phyloP scores from a whole-genome alignment of 2,888 invertebrate species.

The Caenorhabditis macrosperma region DNA sequence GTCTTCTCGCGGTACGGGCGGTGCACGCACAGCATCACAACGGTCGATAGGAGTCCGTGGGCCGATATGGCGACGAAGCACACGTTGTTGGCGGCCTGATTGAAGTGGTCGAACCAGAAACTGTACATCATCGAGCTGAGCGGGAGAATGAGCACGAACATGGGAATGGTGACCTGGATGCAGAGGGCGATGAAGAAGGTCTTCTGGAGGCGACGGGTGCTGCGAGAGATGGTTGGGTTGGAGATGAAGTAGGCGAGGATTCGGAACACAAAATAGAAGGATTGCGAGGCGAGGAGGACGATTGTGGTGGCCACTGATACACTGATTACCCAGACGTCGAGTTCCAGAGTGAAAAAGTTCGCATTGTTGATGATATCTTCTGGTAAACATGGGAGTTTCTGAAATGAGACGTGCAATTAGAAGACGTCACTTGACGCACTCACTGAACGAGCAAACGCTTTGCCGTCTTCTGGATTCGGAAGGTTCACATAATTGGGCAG shows the following conservation, averaged over 20 bases:
- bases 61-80: background rate
- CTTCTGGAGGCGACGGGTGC: background rate
- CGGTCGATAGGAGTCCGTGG: background rate
- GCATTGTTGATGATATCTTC: background rate
- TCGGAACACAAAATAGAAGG: constrained; percentile 4
- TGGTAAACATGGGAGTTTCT: background rate
- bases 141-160: background rate
- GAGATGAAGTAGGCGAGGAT: constrained; percentile 4
- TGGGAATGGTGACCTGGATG: constrained; percentile 1
- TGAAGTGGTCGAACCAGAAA: background rate
- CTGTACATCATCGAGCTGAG: background rate
- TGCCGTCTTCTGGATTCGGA: background rate
- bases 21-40: background rate
- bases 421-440: background rate
- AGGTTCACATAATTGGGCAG: background rate
- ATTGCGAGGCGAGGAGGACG: background rate
- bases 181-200: background rate
- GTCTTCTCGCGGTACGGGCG: background rate
- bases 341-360: background rate
- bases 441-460: background rate
- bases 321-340: constrained; percentile 2
- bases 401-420: background rate
- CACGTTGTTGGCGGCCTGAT: background rate
- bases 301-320: background rate
- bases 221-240: background rate